Evolutionary conservation across 53 echinoderm and acorn worm species (phyloP).

Genomic region (Crossaster papposus): DNA sequence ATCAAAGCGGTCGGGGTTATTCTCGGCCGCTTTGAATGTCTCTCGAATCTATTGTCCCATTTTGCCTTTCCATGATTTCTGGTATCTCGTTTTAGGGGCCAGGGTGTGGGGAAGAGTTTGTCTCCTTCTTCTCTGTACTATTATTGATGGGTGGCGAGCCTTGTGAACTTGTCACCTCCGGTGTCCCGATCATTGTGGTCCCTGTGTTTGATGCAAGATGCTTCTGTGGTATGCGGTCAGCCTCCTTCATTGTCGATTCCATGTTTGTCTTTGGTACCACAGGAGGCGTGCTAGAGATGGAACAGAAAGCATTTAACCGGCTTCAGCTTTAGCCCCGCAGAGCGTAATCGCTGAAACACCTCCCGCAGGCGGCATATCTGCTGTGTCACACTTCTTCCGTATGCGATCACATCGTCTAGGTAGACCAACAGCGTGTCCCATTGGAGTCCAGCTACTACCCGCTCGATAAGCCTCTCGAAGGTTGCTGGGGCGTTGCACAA

Average conservation of each 20-base stretch:
- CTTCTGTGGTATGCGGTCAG: no score
- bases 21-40: neutral
- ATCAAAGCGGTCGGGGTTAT: no score
- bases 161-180: no score
- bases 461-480: neutral
- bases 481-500: no score
- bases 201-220: no score
- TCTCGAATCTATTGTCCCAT: neutral
- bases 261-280: no score
- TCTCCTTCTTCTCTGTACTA: neutral
- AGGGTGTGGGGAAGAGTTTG: neutral
- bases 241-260: no score
- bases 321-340: neutral
- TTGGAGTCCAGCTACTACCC: neutral
- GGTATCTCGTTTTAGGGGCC: neutral
- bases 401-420: conserved; percentile 7
- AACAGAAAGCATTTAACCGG: neutral
- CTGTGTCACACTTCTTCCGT: conserved; percentile 6
- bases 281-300: no score
- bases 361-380: conserved; percentile 1
- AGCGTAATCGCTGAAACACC: neutral
- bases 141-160: neutral
- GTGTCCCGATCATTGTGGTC: no score
- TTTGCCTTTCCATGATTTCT: neutral
- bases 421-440: neutral